These are phyloP conservation scores for Tiliacea aurago DNA, from an alignment of 2,888 invertebrate genomes.

Conservation along the genomic window DNA sequence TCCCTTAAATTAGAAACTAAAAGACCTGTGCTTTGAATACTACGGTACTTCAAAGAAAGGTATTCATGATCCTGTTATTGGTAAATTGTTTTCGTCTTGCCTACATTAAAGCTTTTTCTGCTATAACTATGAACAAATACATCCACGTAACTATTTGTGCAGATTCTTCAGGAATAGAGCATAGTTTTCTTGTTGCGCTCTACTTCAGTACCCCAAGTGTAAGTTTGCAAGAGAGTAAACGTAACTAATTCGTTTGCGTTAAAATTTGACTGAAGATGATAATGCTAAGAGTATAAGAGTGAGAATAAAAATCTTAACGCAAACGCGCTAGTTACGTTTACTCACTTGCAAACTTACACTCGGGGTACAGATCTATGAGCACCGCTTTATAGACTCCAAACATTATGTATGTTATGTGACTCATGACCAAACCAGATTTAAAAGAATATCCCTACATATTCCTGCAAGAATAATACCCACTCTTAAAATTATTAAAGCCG, in stretches of 20 bases:
- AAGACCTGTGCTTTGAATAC: conserved; percentile 25
- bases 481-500: conserved; percentile 11
- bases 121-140: conserved; percentile 7
- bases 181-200: background rate
- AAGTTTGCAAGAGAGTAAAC: too few species aligned
- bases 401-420: conserved; percentile 4
- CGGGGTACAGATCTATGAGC: background rate
- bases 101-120: conserved; percentile 13
- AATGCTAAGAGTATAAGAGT: too few species aligned
- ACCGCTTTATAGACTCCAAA: background rate
- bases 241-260: too few species aligned
- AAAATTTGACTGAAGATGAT: too few species aligned
- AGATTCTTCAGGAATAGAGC: conserved; percentile 8
- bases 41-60: conserved; percentile 21
- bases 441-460: conserved; percentile 11
- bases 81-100: conserved; percentile 14
- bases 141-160: background rate
- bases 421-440: conserved; percentile 23
- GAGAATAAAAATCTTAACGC: too few species aligned
- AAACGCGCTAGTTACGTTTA: too few species aligned
- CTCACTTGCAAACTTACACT: too few species aligned
- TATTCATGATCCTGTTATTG: conserved; percentile 36
- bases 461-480: conserved; percentile 10
- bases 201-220: too few species aligned
- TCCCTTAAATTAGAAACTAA: conserved; percentile 16